A percentile compares a stretch with the other conserved stretches of the same genome.
phyloP scores from a whole-genome alignment of 2,888 invertebrate genomes.

The Adelphocoris suturalis region DNA sequence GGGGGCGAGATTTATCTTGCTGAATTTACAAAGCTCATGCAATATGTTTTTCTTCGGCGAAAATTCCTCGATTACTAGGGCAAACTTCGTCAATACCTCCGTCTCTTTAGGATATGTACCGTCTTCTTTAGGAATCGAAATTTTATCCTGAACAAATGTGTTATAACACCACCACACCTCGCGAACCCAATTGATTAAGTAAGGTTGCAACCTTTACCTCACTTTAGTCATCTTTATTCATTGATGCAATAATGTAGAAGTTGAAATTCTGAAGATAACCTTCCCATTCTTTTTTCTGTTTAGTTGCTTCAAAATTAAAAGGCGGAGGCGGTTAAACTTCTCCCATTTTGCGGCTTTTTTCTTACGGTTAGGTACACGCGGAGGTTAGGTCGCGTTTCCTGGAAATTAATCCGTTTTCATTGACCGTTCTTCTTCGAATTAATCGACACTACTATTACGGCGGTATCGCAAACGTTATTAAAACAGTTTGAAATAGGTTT shows the following conservation, averaged over 20 bases:
- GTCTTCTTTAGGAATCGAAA: slow-evolving; percentile 5
- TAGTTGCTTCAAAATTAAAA: slow-evolving; percentile 23
- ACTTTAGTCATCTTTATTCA: not conserved
- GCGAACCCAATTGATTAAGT: slow-evolving; percentile 32
- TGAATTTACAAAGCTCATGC: slow-evolving; percentile 38
- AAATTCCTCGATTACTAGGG: not conserved
- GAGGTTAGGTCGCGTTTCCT: too few species aligned
- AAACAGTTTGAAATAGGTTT: too few species aligned
- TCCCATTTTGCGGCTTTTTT: not conserved
- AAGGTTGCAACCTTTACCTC: slow-evolving; percentile 19
- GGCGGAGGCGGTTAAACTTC: not conserved
- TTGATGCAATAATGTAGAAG: not conserved
- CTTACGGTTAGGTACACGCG: too few species aligned
- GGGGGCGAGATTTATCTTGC: not conserved
- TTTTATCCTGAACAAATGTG: slow-evolving; percentile 37
- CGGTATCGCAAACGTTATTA: too few species aligned
- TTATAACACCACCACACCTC: slow-evolving; percentile 38
- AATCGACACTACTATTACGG: too few species aligned
- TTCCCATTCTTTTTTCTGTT: not conserved
- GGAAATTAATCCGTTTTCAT: too few species aligned
- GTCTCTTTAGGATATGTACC: not conserved
- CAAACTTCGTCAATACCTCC: slow-evolving; percentile 7
- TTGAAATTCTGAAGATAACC: not conserved
- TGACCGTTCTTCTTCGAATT: too few species aligned
- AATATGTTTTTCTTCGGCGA: not conserved